Percentiles rank a stretch among this genome's conserved stretches.
Conservation (phyloP, 1,140 invertebrate genomes). For the Macrosteles quadrilineatus region DNA sequence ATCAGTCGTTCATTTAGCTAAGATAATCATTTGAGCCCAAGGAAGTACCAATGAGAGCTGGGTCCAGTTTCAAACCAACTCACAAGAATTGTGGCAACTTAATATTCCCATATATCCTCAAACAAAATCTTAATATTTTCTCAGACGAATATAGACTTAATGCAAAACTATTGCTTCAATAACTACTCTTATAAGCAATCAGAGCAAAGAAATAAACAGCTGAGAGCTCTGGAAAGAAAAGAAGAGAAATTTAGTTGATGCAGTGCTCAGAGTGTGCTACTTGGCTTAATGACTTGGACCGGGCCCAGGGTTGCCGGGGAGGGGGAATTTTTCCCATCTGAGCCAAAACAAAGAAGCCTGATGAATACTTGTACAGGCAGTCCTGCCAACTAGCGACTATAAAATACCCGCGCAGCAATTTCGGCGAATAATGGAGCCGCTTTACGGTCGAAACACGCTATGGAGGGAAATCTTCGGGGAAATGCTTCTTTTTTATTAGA, state of each 20-base stretch:
- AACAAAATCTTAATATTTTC: no score
- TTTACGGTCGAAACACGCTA: background rate
- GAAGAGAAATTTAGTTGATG: no score
- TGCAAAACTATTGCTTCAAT: no score
- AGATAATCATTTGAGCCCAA: no score
- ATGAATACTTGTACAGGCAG: conserved; percentile 10
- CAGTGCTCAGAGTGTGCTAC: background rate
- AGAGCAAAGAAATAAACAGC: background rate
- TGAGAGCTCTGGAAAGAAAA: background rate
- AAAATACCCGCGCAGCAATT: conserved; percentile 17
- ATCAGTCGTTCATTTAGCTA: no score
- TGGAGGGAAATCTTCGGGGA: conserved; percentile 3
- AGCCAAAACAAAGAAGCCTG: conserved; percentile 20
- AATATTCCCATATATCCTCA: no score
- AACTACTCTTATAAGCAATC: no score
- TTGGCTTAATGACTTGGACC: conserved; percentile 16
- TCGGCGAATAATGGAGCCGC: background rate
- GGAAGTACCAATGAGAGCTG: no score
- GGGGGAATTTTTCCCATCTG: background rate
- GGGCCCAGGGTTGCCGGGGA: background rate
- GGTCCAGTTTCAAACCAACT: no score
- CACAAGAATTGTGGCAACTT: no score
- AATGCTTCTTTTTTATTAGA: background rate
- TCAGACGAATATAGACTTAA: no score
- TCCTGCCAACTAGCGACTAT: background rate